phyloP scores from a whole-genome alignment of 2,888 invertebrate genomes.

The Halocaridina rubra region DNA sequence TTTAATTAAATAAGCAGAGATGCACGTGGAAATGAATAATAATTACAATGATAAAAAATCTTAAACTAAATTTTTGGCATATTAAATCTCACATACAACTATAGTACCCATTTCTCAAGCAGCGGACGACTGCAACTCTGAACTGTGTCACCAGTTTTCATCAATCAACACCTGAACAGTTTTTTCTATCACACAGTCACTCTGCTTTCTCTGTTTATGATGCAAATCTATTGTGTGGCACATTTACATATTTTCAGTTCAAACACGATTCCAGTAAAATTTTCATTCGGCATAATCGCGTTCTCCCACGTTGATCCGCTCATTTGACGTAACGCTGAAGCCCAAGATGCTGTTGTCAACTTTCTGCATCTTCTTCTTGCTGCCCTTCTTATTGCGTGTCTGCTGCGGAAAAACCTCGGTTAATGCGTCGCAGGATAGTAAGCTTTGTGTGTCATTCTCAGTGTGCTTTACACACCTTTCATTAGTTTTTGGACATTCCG shows the following conservation, averaged over 20 bases:
- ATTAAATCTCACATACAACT: neutral
- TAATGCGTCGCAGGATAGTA: no score
- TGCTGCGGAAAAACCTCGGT: constrained; percentile 25
- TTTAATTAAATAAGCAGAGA: neutral
- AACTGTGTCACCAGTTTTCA: no score
- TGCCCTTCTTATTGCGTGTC: constrained; percentile 57
- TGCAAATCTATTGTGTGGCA: neutral
- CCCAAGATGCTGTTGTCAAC: constrained; percentile 64
- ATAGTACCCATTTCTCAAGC: neutral
- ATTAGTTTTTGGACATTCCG: no score
- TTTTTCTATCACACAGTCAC: no score
- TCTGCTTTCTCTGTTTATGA: no score
- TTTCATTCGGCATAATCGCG: constrained; percentile 53
- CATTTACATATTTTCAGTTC: neutral
- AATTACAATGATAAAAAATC: neutral
- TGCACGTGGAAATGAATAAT: no score
- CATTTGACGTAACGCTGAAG: constrained; percentile 57
- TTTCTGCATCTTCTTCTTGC: constrained; percentile 64
- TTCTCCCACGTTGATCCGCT: constrained; percentile 60
- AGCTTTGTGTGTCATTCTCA: no score
- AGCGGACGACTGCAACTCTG: no score
- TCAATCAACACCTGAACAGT: no score
- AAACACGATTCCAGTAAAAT: neutral
- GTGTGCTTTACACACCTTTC: no score
- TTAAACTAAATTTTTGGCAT: neutral